These are phyloP conservation scores for Rotaria magnacalcarata DNA, from an alignment of 2,888 invertebrate genomes.

Conservation along the genomic window DNA sequence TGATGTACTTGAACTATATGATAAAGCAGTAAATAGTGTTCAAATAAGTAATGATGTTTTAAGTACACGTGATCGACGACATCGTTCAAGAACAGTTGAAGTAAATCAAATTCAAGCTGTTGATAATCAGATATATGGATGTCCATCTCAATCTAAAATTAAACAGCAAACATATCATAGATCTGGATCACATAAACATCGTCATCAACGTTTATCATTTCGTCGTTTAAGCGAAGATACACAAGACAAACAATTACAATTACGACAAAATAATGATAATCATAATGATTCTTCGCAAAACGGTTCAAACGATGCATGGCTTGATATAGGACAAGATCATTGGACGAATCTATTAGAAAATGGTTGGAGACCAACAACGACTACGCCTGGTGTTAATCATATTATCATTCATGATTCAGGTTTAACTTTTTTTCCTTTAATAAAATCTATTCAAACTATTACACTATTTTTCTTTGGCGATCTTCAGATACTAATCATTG, in stretches of 20 bases:
- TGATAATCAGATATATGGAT: slow-evolving; percentile 32
- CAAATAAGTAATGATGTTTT: background rate
- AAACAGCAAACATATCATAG: background rate
- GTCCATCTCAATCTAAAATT: background rate
- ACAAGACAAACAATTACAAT: slow-evolving; percentile 7
- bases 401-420: background rate
- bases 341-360: slow-evolving; percentile 30
- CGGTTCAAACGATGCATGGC: background rate
- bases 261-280: background rate
- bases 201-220: background rate
- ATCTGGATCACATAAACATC: background rate
- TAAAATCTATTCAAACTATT: too few relatives aligned
- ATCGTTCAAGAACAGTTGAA: slow-evolving; percentile 28
- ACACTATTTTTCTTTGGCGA: background rate
- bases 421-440: background rate
- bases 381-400: background rate
- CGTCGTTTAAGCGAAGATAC: slow-evolving; percentile 3
- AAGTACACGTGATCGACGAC: background rate
- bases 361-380: slow-evolving; percentile 18
- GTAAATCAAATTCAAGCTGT: background rate
- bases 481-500: background rate
- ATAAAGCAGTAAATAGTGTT: background rate
- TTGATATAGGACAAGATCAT: background rate
- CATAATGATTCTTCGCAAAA: background rate
- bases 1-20: background rate